Evolutionary conservation across 2,113 vertebrate species (phyloP), one percentile per base, ranked within the genome.

Genomic region (Choloepus hoffmanni): DNA sequence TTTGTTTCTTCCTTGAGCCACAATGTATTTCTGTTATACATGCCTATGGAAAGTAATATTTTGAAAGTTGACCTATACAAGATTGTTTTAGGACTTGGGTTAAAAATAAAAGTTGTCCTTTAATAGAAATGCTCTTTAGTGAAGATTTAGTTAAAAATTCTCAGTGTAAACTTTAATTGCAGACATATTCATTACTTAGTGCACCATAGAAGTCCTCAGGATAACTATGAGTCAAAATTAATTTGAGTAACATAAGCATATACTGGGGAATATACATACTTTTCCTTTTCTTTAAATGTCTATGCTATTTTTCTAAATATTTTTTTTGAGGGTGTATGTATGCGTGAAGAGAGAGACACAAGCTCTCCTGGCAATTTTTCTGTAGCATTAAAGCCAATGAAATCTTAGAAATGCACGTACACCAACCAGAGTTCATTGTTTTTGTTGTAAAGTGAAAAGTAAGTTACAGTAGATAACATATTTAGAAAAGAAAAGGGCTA

Each of bases 101-200:
- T 92, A 91, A 93, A 76, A 45, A 73, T 78, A 72, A 70, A 95
- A 30, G 50, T 76, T 19, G 90, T 77, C 12, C 10, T 89, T 70
- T 96, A 43, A 13, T 13, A 72, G 33, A 85, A 58, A 58, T 58
- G 19, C 19, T 18, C 18, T 58, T 58, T 58, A 19, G 6, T 58
- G 19, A 58, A 58, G 55, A 58, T 58, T 21, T 58, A 58, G 55
- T 58, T 28, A 63, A 63, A 63, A 26, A 28, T 28, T 28, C 10
- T 63, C 78, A 78, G 28, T 92, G 16, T 65, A 48, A 82, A 73
- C 58, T 67, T 76, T 86, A 82, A 94, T 83, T 83, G 30, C 33
- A 70, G 68, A 23, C 36, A 36, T 58, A 96, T 79, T 90, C 45
- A 81, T 93, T 86, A 74, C 21, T 65, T 15, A 30, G 8, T 55